Percentiles rank a stretch among this genome's conserved stretches.
These are phyloP conservation scores for Vulpes vulpes DNA, from an alignment of 2,113 vertebrate species.

Conservation along the genomic window DNA sequence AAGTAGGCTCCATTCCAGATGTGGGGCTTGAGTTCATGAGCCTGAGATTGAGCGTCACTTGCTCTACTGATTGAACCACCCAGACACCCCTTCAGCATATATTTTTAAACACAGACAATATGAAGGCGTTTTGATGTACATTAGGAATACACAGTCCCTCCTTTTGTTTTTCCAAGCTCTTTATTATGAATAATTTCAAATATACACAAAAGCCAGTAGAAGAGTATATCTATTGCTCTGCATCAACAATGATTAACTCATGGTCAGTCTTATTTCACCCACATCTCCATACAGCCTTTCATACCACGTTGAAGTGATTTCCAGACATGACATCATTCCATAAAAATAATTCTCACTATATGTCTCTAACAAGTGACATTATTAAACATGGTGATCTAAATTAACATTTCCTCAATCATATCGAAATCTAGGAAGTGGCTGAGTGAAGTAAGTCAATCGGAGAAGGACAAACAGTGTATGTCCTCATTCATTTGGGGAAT, in stretches of 20 bases:
- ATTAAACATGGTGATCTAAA: background rate
- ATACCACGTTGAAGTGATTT: background rate
- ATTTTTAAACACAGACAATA: background rate
- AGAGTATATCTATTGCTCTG: background rate
- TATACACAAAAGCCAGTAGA: background rate
- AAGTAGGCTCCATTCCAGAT: background rate
- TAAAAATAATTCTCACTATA: slow-evolving; percentile 7
- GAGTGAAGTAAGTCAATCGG: too few relatives aligned
- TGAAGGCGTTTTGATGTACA: background rate
- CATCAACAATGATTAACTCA: background rate
- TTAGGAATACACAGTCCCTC: background rate
- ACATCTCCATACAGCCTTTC: background rate
- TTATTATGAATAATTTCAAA: slow-evolving; percentile 33
- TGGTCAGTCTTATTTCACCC: background rate
- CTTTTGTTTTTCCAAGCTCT: background rate
- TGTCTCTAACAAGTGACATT: background rate
- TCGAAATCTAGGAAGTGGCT: background rate
- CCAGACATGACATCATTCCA: background rate
- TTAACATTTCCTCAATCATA: background rate
- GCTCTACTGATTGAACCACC: background rate
- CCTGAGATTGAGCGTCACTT: background rate
- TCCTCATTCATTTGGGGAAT: too few relatives aligned
- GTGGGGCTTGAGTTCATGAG: background rate
- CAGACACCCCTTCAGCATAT: background rate
- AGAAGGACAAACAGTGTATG: too few relatives aligned